phyloP scores from a whole-genome alignment of 2,888 invertebrate genomes.

The Neoascia interrupta region DNA sequence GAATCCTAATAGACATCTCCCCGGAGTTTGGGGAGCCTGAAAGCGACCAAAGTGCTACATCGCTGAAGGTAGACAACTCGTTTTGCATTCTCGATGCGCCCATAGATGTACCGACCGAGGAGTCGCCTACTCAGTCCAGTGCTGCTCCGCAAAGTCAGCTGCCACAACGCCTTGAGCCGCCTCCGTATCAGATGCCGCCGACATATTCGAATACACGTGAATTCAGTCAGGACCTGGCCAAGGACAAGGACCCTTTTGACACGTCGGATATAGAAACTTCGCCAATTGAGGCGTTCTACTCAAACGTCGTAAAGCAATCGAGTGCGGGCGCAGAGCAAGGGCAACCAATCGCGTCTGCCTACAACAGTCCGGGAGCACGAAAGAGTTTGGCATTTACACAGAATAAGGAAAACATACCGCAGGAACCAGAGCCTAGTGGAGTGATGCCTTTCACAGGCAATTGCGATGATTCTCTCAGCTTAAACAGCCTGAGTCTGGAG shows the following conservation, averaged over 20 bases:
- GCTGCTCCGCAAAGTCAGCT: slow-evolving; percentile 69
- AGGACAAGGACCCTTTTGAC: slow-evolving; percentile 82
- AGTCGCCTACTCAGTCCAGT: slow-evolving; percentile 50
- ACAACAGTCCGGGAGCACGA: slow-evolving; percentile 72
- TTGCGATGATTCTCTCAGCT: slow-evolving; percentile 73
- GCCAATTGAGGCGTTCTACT: slow-evolving; percentile 71
- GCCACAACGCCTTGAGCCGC: slow-evolving; percentile 78
- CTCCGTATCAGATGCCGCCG: slow-evolving; percentile 82
- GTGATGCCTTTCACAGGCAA: slow-evolving; percentile 55
- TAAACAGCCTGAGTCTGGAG: slow-evolving; percentile 76
- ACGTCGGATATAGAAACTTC: slow-evolving; percentile 79
- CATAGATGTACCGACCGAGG: slow-evolving; percentile 84
- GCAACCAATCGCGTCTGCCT: slow-evolving; percentile 35
- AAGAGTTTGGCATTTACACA: slow-evolving; percentile 72
- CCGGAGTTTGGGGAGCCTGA: slow-evolving; percentile 80
- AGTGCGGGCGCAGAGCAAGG: slow-evolving; percentile 22
- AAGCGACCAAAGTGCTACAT: slow-evolving; percentile 73
- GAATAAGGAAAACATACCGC: slow-evolving; percentile 77
- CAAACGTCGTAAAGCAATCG: slow-evolving; percentile 71
- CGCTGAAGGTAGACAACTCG: slow-evolving; percentile 75
- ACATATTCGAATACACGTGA: slow-evolving; percentile 81
- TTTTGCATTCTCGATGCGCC: slow-evolving; percentile 86
- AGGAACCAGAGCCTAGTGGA: neutral
- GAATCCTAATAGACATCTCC: slow-evolving; percentile 87
- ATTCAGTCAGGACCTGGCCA: slow-evolving; percentile 72